Evolutionary conservation across 2,797 vertebrate genomes (phyloP).

Genomic region (Acridotheres tristis): DNA sequence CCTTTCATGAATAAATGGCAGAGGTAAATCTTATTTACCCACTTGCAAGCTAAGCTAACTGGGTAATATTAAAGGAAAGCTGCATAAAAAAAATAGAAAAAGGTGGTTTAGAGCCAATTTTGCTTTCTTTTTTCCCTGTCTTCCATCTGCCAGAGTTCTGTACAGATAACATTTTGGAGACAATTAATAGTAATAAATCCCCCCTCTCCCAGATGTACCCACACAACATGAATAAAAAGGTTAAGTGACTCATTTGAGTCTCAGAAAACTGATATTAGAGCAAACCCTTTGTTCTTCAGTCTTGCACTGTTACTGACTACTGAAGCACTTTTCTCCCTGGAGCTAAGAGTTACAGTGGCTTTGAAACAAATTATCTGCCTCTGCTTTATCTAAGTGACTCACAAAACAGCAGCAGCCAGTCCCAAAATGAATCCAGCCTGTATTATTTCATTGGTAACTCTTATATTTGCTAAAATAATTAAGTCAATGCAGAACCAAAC

Average conservation of each 20-base stretch:
- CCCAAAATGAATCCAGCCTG: background rate
- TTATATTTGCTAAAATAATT: background rate
- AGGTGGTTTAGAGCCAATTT: background rate
- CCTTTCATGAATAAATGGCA: background rate
- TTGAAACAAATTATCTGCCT: background rate
- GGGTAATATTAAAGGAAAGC: background rate
- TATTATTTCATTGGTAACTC: background rate
- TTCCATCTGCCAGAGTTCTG: background rate
- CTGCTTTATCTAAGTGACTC: background rate
- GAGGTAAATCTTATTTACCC: background rate
- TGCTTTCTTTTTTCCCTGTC: background rate
- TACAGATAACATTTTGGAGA: background rate
- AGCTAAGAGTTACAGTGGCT: background rate
- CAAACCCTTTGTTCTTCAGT: background rate
- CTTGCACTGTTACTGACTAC: background rate
- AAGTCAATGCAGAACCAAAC: background rate
- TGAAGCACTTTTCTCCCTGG: background rate
- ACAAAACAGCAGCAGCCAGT: background rate
- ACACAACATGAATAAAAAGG: background rate
- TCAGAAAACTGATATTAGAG: background rate
- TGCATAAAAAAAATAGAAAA: background rate
- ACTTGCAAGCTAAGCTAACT: background rate
- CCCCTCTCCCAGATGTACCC: background rate
- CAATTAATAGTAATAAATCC: background rate
- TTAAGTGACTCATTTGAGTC: background rate